Conservation (phyloP, 1,140 invertebrate genomes). For the Hyles euphorbiae region DNA sequence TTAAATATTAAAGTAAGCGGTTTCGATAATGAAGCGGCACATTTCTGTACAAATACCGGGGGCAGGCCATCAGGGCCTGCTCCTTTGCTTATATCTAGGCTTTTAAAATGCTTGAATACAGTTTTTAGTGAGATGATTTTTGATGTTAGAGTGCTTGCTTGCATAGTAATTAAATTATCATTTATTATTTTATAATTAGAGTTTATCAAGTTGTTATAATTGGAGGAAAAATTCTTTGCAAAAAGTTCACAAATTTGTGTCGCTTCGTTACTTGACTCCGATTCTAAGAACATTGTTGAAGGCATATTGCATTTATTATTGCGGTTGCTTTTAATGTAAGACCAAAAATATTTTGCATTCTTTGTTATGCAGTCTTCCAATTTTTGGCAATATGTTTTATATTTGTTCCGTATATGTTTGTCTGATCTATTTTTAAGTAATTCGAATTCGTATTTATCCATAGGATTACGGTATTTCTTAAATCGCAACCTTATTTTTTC, state of each 20-base stretch:
- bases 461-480: neutral
- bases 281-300: constrained; percentile 2
- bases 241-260: constrained; percentile 13
- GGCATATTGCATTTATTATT: neutral
- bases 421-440: neutral
- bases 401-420: neutral
- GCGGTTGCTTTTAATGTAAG: constrained; percentile 16
- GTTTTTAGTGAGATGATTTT: neutral
- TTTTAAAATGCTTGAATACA: constrained; percentile 5
- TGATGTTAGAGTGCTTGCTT: neutral
- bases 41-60: constrained; percentile 4
- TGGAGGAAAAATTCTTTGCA: constrained; percentile 7
- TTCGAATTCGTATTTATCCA: neutral
- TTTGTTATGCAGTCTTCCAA: constrained; percentile 9
- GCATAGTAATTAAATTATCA: too few relatives aligned
- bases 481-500: neutral
- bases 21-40: constrained; percentile 2
- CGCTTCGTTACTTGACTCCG: neutral
- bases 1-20: constrained; percentile 19
- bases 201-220: neutral
- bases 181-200: neutral
- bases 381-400: constrained; percentile 9
- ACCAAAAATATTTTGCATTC: constrained; percentile 23
- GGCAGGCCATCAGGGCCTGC: constrained; percentile 15
- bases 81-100: constrained; percentile 11